Evolutionary conservation across 2,888 invertebrate species (phyloP).

Genomic region (Protonemura montana): DNA sequence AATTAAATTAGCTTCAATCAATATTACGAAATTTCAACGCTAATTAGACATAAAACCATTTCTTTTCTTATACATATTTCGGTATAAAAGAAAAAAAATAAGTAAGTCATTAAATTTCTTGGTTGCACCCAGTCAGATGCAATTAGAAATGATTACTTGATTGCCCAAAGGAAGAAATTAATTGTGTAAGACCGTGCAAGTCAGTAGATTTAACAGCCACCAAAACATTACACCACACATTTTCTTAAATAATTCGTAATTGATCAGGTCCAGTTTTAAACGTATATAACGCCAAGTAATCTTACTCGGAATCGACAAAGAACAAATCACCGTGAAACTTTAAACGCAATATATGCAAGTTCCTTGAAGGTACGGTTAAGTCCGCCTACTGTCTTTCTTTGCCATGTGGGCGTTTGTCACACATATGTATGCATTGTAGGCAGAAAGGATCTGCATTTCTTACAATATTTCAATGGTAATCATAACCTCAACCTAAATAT

Average conservation of each 20-base stretch:
- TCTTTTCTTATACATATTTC: too few species aligned
- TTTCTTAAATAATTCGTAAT: not conserved
- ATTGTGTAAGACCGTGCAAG: not conserved
- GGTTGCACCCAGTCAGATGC: too few species aligned
- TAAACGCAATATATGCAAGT: not conserved
- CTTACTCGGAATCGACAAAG: not conserved
- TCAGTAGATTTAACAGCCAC: not conserved
- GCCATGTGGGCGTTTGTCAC: not conserved
- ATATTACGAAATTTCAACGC: too few species aligned
- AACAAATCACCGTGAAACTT: not conserved
- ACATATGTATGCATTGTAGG: not conserved
- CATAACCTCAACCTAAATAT: not conserved
- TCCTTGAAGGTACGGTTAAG: not conserved
- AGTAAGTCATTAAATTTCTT: too few species aligned
- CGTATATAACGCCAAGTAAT: not conserved
- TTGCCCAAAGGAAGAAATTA: not conserved
- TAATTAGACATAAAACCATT: too few species aligned
- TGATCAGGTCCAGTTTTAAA: not conserved
- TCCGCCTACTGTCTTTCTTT: not conserved
- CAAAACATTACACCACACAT: not conserved
- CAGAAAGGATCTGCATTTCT: not conserved
- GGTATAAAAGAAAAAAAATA: too few species aligned
- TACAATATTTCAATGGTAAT: not conserved
- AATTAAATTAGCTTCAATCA: too few species aligned
- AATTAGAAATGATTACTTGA: not conserved